A percentile compares a stretch with the other conserved stretches of the same genome.
phyloP scores from a whole-genome alignment of 2,888 invertebrate species.

The Caradrina clavipalpis region DNA sequence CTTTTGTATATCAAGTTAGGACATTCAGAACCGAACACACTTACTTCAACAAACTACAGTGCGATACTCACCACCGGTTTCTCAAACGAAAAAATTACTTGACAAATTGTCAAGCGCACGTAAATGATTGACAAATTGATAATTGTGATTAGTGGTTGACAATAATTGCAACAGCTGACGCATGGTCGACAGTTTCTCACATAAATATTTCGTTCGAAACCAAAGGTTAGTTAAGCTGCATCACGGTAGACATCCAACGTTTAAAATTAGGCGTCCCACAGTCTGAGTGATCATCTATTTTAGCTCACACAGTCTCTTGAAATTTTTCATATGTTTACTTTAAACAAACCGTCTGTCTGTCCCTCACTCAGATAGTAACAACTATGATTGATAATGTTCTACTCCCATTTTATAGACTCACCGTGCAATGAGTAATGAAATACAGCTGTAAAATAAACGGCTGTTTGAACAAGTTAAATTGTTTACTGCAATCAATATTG shows the following conservation, averaged over 20 bases:
- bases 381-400: constrained; percentile 46
- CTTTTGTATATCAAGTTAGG: no score
- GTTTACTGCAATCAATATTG: constrained; percentile 43
- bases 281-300: constrained; percentile 47
- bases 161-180: no score
- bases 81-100: no score
- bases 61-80: no score
- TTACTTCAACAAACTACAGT: no score
- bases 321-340: constrained; percentile 37
- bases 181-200: no score
- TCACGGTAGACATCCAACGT: constrained; percentile 7
- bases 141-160: no score
- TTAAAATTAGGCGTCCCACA: constrained; percentile 51
- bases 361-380: constrained; percentile 23
- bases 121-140: no score
- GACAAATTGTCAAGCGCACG: no score
- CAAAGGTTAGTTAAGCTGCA: background rate
- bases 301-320: constrained; percentile 11
- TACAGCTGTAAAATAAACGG: constrained; percentile 19
- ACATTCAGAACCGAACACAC: no score
- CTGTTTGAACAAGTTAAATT: constrained; percentile 38
- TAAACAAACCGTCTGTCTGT: constrained; percentile 49
- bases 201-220: no score
- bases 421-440: constrained; percentile 27
- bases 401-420: constrained; percentile 45